These are phyloP conservation scores for Polymixis lichenea DNA, from an alignment of 2,888 invertebrate genomes.

Conservation along the genomic window DNA sequence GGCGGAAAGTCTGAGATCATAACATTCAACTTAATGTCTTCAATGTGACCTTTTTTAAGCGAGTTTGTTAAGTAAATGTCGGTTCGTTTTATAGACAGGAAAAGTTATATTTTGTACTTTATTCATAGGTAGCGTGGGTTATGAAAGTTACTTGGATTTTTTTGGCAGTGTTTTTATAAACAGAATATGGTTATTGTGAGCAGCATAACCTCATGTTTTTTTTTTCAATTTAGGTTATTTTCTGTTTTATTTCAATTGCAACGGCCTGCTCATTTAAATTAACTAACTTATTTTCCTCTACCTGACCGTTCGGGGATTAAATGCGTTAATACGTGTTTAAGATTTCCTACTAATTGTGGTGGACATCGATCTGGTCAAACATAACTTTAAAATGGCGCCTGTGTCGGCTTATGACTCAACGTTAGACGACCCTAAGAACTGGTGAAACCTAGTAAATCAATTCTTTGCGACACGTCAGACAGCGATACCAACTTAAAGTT, in stretches of 20 bases:
- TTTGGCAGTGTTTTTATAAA: neutral
- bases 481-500: neutral
- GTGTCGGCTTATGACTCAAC: neutral
- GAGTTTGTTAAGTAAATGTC: constrained; percentile 53
- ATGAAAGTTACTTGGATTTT: neutral
- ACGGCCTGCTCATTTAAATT: neutral
- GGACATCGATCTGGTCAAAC: neutral
- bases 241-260: neutral
- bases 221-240: neutral
- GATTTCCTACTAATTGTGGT: neutral
- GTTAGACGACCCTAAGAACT: neutral
- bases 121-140: neutral
- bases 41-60: constrained; percentile 54
- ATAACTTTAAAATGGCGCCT: neutral
- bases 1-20: constrained; percentile 50
- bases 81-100: constrained; percentile 42
- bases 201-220: neutral
- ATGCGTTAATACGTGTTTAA: neutral
- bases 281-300: too few species aligned
- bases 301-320: neutral
- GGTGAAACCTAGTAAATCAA: constrained; percentile 18
- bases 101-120: constrained; percentile 37
- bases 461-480: neutral
- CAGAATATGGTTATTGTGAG: neutral
- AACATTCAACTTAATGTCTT: constrained; percentile 62